Percentiles rank a stretch among this genome's conserved stretches.
These are phyloP conservation scores for Thamnaconus septentrionalis DNA, from an alignment of 2,113 vertebrate genomes.

Conservation along the genomic window DNA sequence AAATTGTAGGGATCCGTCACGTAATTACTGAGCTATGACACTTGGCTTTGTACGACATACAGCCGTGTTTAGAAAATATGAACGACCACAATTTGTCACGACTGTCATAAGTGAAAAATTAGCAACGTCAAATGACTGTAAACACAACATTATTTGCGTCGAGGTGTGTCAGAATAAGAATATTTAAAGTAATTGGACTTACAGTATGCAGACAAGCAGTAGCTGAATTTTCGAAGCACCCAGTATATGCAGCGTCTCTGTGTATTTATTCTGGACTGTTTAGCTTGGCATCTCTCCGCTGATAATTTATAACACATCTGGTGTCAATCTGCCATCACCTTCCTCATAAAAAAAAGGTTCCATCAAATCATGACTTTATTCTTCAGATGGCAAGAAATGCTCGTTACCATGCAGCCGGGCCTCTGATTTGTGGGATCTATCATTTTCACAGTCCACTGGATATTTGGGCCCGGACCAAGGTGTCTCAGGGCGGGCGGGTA, in stretches of 20 bases:
- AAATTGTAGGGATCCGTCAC: too few relatives aligned
- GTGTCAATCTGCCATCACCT: slow-evolving; percentile 92
- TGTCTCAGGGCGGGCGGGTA: slow-evolving; percentile 43
- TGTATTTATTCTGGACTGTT: slow-evolving; percentile 95
- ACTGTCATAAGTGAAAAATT: too few relatives aligned
- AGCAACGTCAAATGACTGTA: too few relatives aligned
- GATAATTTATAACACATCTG: slow-evolving; percentile 97
- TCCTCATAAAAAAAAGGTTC: slow-evolving; percentile 83
- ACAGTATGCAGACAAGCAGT: slow-evolving; percentile 81
- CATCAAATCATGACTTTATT: slow-evolving; percentile 68
- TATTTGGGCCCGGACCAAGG: slow-evolving; percentile 63
- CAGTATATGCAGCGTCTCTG: slow-evolving; percentile 84
- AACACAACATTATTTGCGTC: not conserved
- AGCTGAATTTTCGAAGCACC: slow-evolving; percentile 88
- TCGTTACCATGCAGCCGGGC: slow-evolving; percentile 44
- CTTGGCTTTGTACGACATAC: too few relatives aligned
- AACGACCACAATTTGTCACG: too few relatives aligned
- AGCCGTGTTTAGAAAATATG: too few relatives aligned
- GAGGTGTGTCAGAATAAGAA: slow-evolving; percentile 2
- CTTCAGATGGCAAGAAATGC: slow-evolving; percentile 64
- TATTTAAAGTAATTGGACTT: slow-evolving; percentile 81
- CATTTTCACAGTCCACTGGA: slow-evolving; percentile 56
- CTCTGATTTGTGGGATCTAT: slow-evolving; percentile 62
- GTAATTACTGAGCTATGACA: too few relatives aligned
- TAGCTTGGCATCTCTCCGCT: slow-evolving; percentile 89